Conservation (phyloP, 2,888 invertebrate genomes). For the Andricus quercusramuli region DNA sequence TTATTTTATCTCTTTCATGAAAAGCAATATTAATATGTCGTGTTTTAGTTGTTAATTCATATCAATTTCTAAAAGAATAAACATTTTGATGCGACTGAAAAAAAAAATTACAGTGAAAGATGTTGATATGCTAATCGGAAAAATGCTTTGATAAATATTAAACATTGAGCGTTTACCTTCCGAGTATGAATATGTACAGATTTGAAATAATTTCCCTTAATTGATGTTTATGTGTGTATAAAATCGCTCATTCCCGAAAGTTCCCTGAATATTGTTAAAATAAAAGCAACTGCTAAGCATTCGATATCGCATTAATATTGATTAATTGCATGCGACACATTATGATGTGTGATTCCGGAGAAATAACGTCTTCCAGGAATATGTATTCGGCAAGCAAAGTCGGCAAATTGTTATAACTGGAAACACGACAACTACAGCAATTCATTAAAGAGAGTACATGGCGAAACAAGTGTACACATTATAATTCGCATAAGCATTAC, state of each 20-base stretch:
- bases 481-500: conserved; percentile 19
- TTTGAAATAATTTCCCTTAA: conserved; percentile 9
- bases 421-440: conserved; percentile 30
- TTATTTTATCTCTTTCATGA: no score
- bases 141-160: not conserved
- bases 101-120: not conserved
- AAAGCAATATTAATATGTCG: no score
- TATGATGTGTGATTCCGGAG: conserved; percentile 32
- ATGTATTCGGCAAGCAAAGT: conserved; percentile 34
- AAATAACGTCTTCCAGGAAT: conserved; percentile 38
- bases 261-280: not conserved
- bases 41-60: no score
- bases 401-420: conserved; percentile 35
- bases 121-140: not conserved
- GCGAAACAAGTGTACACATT: conserved; percentile 38
- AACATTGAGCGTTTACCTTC: not conserved
- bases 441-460: conserved; percentile 23
- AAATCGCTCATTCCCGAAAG: not conserved
- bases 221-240: conserved; percentile 4
- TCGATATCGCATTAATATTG: conserved; percentile 19
- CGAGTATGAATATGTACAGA: not conserved
- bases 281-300: conserved; percentile 4
- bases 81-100: no score
- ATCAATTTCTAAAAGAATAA: no score
- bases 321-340: conserved; percentile 18